Percentiles rank a stretch among this genome's conserved stretches.
phyloP scores from a whole-genome alignment of 2,888 invertebrate genomes.

The Scaptomyza reducta region DNA sequence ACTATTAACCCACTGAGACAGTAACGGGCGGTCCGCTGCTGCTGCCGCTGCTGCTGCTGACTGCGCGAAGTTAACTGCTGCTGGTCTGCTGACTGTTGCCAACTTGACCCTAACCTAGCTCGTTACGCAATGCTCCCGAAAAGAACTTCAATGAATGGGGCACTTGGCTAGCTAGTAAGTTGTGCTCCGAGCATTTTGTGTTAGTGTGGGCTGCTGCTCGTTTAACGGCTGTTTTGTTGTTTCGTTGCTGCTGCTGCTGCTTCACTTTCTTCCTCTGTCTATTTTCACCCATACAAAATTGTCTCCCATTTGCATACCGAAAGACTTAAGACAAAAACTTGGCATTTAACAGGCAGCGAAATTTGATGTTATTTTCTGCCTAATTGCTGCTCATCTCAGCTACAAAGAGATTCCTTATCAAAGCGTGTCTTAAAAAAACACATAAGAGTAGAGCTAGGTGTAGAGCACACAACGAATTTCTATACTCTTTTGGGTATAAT shows the following conservation, averaged over 20 bases:
- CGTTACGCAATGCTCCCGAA: constrained; percentile 62
- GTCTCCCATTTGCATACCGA: constrained; percentile 59
- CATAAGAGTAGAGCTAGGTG: constrained; percentile 3
- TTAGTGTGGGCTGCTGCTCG: constrained; percentile 36
- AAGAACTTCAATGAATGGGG: constrained; percentile 61
- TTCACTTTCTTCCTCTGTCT: constrained; percentile 59
- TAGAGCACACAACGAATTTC: constrained; percentile 8
- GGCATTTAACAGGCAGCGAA: constrained; percentile 73
- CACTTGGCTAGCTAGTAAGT: constrained; percentile 10
- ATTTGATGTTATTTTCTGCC: constrained; percentile 44
- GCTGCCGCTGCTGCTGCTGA: constrained; percentile 22
- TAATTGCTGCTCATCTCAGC: constrained; percentile 47
- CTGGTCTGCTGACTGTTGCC: constrained; percentile 7
- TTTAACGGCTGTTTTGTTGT: constrained; percentile 50
- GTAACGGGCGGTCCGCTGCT: constrained; percentile 55
- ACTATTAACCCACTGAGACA: constrained; percentile 85
- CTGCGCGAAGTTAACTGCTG: neutral
- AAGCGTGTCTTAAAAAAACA: constrained; percentile 8
- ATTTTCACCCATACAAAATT: constrained; percentile 55
- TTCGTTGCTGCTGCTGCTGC: constrained; percentile 13
- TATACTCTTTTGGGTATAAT: constrained; percentile 12
- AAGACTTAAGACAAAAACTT: constrained; percentile 57
- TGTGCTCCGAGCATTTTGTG: constrained; percentile 8
- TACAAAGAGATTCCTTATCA: constrained; percentile 43
- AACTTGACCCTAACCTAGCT: constrained; percentile 52